Conservation (phyloP, 2,797 vertebrate genomes). For the Phalloptychus januarius region DNA sequence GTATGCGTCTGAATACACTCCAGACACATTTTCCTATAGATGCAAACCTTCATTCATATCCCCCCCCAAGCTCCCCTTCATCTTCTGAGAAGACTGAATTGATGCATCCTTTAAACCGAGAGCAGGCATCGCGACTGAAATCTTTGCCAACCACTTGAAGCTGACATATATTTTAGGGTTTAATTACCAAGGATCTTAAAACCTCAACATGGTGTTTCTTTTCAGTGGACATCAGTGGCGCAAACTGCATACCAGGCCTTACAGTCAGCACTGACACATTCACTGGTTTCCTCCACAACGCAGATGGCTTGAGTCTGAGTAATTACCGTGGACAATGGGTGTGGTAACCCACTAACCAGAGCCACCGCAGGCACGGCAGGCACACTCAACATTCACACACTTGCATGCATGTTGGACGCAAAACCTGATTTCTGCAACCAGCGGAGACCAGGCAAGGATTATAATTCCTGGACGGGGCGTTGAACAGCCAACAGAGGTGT, state of each 20-base stretch:
- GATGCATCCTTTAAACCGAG: constrained; percentile 27
- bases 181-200: constrained; percentile 19
- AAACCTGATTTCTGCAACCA: constrained; percentile 53
- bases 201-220: constrained; percentile 8
- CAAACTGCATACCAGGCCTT: constrained; percentile 33
- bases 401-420: constrained; percentile 24
- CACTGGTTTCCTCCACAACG: constrained; percentile 57
- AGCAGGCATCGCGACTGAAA: constrained; percentile 3
- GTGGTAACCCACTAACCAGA: constrained; percentile 75
- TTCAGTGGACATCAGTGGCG: constrained; percentile 9
- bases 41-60: constrained; percentile 30
- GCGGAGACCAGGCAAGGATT: constrained; percentile 53
- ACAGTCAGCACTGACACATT: constrained; percentile 33
- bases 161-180: constrained; percentile 6
- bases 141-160: constrained; percentile 22
- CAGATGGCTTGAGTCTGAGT: constrained; percentile 76
- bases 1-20: constrained; percentile 57
- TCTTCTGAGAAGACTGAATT: constrained; percentile 17
- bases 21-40: constrained; percentile 48
- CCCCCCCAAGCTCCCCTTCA: constrained; percentile 31
- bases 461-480: constrained; percentile 68
- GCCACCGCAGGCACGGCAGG: constrained; percentile 65
- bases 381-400: constrained; percentile 35
- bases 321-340: constrained; percentile 78
- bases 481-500: constrained; percentile 66